Evolutionary conservation across 2,797 vertebrate species (phyloP).

Genomic region (Arctocebus calabarensis): DNA sequence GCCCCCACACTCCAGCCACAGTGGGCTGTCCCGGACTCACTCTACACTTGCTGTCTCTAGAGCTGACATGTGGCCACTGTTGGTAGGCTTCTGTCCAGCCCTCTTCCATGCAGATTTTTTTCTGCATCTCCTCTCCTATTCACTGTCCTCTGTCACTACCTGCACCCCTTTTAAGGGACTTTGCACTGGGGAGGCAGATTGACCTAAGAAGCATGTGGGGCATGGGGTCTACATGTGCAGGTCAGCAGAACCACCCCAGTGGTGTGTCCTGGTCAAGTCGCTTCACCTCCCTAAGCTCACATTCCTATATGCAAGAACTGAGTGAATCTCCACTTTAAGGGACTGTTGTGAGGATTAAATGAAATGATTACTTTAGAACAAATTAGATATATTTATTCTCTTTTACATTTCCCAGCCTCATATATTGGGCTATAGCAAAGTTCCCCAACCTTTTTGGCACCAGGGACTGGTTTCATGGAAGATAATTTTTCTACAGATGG

Average conservation of each 20-base stretch:
- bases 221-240: rapidly evolving
- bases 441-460: no score
- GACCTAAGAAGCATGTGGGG: rapidly evolving
- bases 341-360: neutral
- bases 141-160: no score
- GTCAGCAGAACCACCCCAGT: neutral
- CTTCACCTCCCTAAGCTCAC: neutral
- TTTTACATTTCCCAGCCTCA: neutral
- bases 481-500: no score
- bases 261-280: no score
- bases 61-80: neutral
- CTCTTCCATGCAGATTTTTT: neutral
- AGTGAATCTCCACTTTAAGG: neutral
- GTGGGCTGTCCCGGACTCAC: neutral
- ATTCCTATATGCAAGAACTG: neutral
- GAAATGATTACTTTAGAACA: neutral
- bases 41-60: neutral
- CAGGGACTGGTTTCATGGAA: no score
- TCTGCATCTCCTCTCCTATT: neutral
- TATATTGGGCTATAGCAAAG: no score
- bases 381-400: neutral
- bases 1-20: neutral
- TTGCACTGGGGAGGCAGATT: neutral
- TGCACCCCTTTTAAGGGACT: neutral
- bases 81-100: neutral